phyloP scores from a whole-genome alignment of 2,797 vertebrate genomes.

The Coluber constrictor region DNA sequence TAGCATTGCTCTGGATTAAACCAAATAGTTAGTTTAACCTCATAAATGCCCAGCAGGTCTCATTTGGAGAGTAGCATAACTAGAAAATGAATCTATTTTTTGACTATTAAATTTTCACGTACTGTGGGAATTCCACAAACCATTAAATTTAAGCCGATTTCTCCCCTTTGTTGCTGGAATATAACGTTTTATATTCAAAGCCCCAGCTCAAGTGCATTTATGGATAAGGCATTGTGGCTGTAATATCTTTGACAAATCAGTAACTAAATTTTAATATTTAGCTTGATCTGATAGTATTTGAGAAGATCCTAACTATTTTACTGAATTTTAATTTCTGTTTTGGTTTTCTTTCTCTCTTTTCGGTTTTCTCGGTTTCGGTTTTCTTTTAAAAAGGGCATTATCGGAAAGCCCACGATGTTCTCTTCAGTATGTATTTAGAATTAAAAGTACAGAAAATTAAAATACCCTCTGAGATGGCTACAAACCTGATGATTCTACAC shows the following conservation, averaged over 20 bases:
- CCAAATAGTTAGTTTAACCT: not conserved
- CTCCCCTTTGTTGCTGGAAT: not conserved
- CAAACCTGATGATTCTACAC: conserved; percentile 97
- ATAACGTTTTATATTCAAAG: not conserved
- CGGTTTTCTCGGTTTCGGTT: not conserved
- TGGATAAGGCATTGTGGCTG: not conserved
- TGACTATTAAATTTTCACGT: not conserved
- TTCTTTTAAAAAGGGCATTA: conserved; percentile 84
- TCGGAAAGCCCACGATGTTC: conserved; percentile 90
- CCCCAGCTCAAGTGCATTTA: not conserved
- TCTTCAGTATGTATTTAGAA: conserved; percentile 96
- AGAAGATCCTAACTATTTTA: not conserved
- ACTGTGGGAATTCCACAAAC: not conserved
- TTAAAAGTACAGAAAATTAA: conserved; percentile 92
- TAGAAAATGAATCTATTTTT: not conserved
- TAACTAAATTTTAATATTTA: not conserved
- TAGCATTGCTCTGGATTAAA: not conserved
- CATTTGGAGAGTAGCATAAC: not conserved
- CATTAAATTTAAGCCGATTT: not conserved
- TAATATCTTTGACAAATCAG: not conserved
- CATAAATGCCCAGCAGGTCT: not conserved
- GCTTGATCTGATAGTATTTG: not conserved
- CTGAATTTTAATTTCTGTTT: not conserved
- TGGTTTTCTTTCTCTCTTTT: not conserved
- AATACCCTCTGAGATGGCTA: conserved; percentile 94